Evolutionary conservation across 2,113 vertebrate species (phyloP).

Genomic region (Pampusana beccarii): DNA sequence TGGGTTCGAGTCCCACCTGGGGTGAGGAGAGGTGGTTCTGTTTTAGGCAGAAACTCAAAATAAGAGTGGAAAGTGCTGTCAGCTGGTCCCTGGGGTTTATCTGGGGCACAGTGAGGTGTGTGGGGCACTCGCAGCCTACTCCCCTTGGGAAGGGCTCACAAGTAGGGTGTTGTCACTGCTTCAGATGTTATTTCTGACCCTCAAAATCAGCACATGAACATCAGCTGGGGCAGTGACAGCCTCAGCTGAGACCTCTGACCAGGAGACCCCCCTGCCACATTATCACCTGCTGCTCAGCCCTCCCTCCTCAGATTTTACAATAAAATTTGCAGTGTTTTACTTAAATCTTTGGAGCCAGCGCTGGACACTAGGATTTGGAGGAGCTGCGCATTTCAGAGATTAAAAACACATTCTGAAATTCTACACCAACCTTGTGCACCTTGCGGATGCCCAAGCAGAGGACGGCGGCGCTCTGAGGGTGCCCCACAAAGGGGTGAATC

Average conservation of each 20-base stretch:
- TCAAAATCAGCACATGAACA: accelerated
- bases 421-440: too few relatives aligned
- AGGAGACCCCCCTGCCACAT: accelerated
- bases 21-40: neutral
- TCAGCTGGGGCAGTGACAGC: accelerated
- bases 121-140: neutral
- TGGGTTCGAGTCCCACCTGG: constrained; percentile 44
- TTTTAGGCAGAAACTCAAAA: neutral
- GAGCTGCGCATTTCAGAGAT: accelerated
- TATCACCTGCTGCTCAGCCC: accelerated
- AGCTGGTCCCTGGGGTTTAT: accelerated
- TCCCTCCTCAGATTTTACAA: too few relatives aligned
- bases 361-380: accelerated
- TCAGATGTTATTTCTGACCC: accelerated
- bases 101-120: accelerated
- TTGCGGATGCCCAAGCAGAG: too few relatives aligned
- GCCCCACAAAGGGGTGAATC: too few relatives aligned
- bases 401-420: accelerated
- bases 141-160: neutral
- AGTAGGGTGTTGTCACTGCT: too few relatives aligned
- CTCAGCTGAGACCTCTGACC: too few relatives aligned
- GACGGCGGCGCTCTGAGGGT: accelerated
- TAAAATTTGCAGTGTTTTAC: accelerated
- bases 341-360: too few relatives aligned
- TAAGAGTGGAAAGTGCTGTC: accelerated